Base-by-base conservation (phyloP, 2,797 vertebrate genomes). In the Petrocephalus sullivani region DNA sequence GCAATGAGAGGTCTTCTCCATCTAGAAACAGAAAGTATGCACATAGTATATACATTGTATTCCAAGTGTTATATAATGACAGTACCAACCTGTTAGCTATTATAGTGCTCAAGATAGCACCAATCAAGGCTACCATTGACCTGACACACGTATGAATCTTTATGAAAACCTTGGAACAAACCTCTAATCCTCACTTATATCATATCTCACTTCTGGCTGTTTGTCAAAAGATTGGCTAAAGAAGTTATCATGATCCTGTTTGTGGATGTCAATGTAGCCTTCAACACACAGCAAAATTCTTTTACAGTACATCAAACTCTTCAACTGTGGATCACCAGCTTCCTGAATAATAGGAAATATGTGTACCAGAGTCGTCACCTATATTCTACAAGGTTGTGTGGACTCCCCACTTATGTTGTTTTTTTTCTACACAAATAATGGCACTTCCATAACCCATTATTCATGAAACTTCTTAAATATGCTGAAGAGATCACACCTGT, bases 1-100 rank as follows among this genome's bases (percentile, higher is more conserved):
- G 93, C 94, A 96, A 96, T 93, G 96, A 96, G 92, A 96, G 94
- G 92, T 96, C 96, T 95, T 96, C 96, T 94, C 94, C 95, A 95
- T 96, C 96, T 96, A 93, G 90, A 93, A 94, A 93, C 9, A 82
- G 33, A 84, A 64, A 4, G 58, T 41, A 57, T 86, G 28, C 12
- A 60, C 28, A 60, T 54, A 28, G 54, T 84, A 12, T 23, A 84
- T 84, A 12, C 49, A 84, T 1, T 51, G 41, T 51, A 46, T 78
- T 41, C 4, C 14, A 78, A 46, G 16, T 19, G 67, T 75, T 75
- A 41, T 75, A 41, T 19, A 75, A 75, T 75, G 37, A 75, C 16
- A 75, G 14, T 67, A 33, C 28, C 61, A 67, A 14, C 23, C 41
- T 41, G 33, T 37, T 75, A 75, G 67, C 33, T 41, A 19, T 78